phyloP scores from a whole-genome alignment of 1,140 invertebrate species.

The Heliconius eleuchia region DNA sequence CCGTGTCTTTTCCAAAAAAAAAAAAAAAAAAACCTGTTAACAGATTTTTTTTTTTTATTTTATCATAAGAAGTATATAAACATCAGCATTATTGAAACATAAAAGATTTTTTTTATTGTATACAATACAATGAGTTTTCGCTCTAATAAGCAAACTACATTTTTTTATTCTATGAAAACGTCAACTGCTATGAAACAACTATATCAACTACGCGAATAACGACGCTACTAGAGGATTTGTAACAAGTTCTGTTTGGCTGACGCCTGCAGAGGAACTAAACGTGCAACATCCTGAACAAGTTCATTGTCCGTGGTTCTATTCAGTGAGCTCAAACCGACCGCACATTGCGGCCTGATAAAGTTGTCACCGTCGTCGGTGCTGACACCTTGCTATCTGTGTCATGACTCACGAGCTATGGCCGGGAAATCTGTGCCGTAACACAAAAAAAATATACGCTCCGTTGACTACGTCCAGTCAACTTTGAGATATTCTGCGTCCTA shows the following conservation, averaged over 20 bases:
- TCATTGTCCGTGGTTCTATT: constrained; percentile 51
- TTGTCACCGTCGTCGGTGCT: constrained; percentile 54
- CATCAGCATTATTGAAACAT: not conserved
- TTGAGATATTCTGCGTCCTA: not conserved
- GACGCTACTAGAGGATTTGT: not conserved
- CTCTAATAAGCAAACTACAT: not conserved
- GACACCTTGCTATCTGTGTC: constrained; percentile 35
- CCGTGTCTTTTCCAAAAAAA: too few species aligned
- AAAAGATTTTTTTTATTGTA: not conserved
- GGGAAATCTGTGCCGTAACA: not conserved
- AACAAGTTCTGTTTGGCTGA: constrained; percentile 9
- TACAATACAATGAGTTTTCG: not conserved
- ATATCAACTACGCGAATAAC: constrained; percentile 15
- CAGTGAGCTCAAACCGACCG: constrained; percentile 49
- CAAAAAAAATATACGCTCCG: constrained; percentile 1
- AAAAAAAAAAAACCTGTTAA: not conserved
- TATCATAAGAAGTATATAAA: not conserved
- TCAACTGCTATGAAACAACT: not conserved
- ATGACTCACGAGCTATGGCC: constrained; percentile 35
- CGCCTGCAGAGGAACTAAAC: constrained; percentile 30
- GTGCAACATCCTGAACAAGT: constrained; percentile 38
- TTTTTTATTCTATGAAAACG: not conserved
- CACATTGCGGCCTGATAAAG: constrained; percentile 55
- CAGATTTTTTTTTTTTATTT: not conserved
- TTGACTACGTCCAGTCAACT: not conserved